Base-by-base conservation (phyloP, 2,888 invertebrate species). In the Dynastes hyllus region DNA sequence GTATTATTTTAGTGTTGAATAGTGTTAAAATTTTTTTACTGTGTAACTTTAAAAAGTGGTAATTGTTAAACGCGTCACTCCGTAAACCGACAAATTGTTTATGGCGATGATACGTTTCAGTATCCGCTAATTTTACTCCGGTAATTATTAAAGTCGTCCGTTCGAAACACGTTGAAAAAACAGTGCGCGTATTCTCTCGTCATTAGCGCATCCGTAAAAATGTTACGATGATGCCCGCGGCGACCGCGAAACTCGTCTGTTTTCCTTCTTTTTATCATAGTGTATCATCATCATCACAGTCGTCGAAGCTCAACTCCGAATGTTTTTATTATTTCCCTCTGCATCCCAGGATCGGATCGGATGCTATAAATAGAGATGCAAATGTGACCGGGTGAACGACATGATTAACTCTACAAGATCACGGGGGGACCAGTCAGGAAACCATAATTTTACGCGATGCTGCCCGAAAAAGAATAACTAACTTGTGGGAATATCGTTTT, bases 341-440 rank as follows among this genome's bases (percentile, higher is more conserved):
- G 45, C 67, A 67, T 53, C 53, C 16, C 4, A 32, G 22, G 32
- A 32, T 32, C 32, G 1, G 53, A n/a, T 53, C 1, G 53, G 22
- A 3, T 2, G 65, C 32, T 67, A 67, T 67, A 67, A 67, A 67
- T 67, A 67, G 67, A 37, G 67, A 67, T 40, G 67, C 40, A 67
- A 67, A 67, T 67, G 67, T 45, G 9, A 8, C 67, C 22, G 67
- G 67, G 67, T 67, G 67, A 67, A 67, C 45, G 67, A 45, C 67
- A 45, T 67, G 40, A 67, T 67, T 45, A 37, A 45, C 67, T 67
- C 3, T 11, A 37, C 32, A 45, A 67, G 67, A 50, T 45, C 27
- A 16, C n/a, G 67, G 13, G 27, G 16, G 2, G 45, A 9, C 6
- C 6, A 40, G 13, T 9, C 40, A 61, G 61, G 61, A 61, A 27